Base-by-base conservation (phyloP, 2,797 vertebrate species). In the Liparis tanakae region DNA sequence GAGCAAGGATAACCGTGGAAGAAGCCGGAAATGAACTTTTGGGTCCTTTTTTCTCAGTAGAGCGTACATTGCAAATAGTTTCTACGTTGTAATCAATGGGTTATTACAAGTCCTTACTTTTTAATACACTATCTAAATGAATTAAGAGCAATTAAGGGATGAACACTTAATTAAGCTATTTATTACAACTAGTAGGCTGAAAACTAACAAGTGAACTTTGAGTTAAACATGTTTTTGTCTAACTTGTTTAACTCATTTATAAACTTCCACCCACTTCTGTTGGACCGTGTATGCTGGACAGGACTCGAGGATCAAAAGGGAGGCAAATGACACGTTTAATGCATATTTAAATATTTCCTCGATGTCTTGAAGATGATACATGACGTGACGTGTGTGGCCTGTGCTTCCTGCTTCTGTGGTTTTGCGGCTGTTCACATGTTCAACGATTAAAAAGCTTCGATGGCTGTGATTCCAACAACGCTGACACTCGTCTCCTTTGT, bases 381-480 rank as follows among this genome's bases (percentile, higher is more conserved):
- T 64, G 59, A 67, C 69, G 82, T 87, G 84, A 74, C 53, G 85
- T 84, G 83, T 84, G 62, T 81, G 74, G 86, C 74, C 81, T 90
- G 83, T 89, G 71, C 80, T 82, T 85, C 64, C 59, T 78, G 80
- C 62, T 88, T 87, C 83, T 88, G 89, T 93, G 85, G 81, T 87
- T 82, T 87, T 86, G 79, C 85, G 80, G 75, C 87, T 85, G 90
- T 87, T 79, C 67, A 77, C 64, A 79, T 79, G 67, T 84, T 76
- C 53, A 82, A 70, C 66, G 41, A 91, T 87, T 88, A 93, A 91
- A 91, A 86, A 78, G 63, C 56, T 80, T 90, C 76, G 34, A 77
- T 81, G 67, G 82, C 71, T 87, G 70, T 74, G 60, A 81, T 67
- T 86, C 72, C 34, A 85, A 77, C 34, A 71, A 39, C 72, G 54